These are phyloP conservation scores for Centropristis striata DNA, from an alignment of 2,113 vertebrate species.

Conservation along the genomic window DNA sequence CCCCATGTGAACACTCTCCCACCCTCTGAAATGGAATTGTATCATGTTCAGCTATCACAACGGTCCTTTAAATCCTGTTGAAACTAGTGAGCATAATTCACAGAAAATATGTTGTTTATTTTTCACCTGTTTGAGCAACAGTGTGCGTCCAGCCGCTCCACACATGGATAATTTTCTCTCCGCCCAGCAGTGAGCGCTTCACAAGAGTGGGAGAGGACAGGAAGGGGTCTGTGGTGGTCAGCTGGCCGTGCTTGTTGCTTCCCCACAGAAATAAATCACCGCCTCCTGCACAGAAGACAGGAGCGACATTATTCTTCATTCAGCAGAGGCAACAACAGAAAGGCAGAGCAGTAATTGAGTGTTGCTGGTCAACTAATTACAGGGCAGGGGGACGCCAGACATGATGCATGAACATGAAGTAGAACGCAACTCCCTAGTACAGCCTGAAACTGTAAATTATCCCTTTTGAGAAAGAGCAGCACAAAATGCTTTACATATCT, in stretches of 20 bases:
- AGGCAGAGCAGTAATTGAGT: conserved; percentile 35
- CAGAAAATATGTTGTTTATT: background rate
- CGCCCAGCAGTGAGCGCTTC: conserved; percentile 80
- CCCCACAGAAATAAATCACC: conserved; percentile 93
- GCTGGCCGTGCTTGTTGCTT: conserved; percentile 92
- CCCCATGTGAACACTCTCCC: conserved; percentile 94
- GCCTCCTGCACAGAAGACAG: conserved; percentile 77
- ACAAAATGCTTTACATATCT: conserved; percentile 9
- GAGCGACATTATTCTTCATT: conserved; percentile 30
- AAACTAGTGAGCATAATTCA: background rate
- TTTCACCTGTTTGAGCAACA: conserved; percentile 90
- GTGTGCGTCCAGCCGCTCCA: conserved; percentile 96
- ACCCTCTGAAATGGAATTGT: conserved; percentile 85
- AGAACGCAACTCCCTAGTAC: background rate
- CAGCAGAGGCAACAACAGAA: conserved; percentile 32
- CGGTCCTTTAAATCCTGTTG: background rate
- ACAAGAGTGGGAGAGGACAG: conserved; percentile 84
- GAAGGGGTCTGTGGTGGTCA: conserved; percentile 85
- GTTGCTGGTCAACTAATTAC: conserved; percentile 35
- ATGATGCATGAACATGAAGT: conserved; percentile 24
- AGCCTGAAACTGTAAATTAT: conserved; percentile 6
- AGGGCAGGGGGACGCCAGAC: conserved; percentile 28
- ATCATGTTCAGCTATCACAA: conserved; percentile 3
- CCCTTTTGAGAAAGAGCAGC: background rate
- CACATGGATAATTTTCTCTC: conserved; percentile 85